Evolutionary conservation across 1,140 invertebrate genomes (phyloP).

Genomic region (Trachymyrmex septentrionalis): DNA sequence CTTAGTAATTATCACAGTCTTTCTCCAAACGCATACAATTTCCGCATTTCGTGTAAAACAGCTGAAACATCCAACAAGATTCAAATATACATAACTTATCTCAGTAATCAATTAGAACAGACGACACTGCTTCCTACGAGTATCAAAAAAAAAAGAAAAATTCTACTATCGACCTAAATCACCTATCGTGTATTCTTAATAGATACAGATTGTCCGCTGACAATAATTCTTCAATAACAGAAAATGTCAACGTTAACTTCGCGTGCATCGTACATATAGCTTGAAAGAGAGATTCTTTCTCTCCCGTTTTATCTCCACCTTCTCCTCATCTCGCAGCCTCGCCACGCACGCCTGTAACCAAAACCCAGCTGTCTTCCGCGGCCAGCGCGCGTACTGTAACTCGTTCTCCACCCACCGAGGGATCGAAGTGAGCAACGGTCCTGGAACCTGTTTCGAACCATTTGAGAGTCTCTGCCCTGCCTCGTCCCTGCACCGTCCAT

Average conservation of each 20-base stretch:
- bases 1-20: background rate
- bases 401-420: slow-evolving; percentile 81
- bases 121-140: background rate
- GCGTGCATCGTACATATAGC: background rate
- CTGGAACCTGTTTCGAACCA: slow-evolving; percentile 81
- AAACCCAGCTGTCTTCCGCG: slow-evolving; percentile 81
- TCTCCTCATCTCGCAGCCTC: slow-evolving; percentile 74
- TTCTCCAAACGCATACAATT: background rate
- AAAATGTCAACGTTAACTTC: background rate
- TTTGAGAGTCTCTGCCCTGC: slow-evolving; percentile 80
- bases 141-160: background rate
- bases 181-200: background rate
- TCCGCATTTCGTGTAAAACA: background rate
- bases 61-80: background rate
- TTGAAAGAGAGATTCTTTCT: slow-evolving; percentile 23
- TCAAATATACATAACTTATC: background rate
- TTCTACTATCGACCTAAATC: background rate
- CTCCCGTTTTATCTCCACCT: slow-evolving; percentile 53
- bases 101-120: background rate
- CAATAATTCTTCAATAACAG: background rate
- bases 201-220: background rate
- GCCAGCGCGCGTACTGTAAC: slow-evolving; percentile 78
- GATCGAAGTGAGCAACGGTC: slow-evolving; percentile 79
- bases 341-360: slow-evolving; percentile 79
- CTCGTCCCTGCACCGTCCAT: slow-evolving; percentile 70